Evolutionary conservation across 1,140 invertebrate species (phyloP), one percentile per base, ranked within the genome.

Genomic region (Drosophila lini): DNA sequence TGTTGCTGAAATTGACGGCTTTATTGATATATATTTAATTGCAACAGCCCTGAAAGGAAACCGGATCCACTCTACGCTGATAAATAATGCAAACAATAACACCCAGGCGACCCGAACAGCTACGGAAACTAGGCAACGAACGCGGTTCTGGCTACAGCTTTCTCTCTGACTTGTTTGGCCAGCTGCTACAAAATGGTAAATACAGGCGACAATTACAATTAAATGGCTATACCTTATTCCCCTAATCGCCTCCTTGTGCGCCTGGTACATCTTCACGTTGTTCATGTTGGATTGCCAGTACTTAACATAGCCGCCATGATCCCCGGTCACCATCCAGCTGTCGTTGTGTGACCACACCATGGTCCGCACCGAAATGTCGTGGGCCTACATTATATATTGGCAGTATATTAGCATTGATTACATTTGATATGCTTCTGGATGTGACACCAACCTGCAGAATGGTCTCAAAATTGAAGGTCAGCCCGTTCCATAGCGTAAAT

Each of bases 271-370:
- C 95, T 99, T 99, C 19, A 99, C 99, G 94, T 99, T 99, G 94
- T 99, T 99, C 99, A 99, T 99, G 93, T 99, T 99, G 78, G 98
- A 98, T 94, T 99, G 99, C 99, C 99, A 99, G 94, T 99, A 99
- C 92, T 99, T 99, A 45, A 99, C 98, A 92, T 98, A 99, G 36
- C 99, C 99, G 48, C 96, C 96, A 92, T 99, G 98, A 94, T 99
- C 99, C 11, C 97, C 99, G 0, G 99, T 99, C 44, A 99, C 97
- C 98, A 99, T 99, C 99, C 99, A 99, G 78, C 97, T 96, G 93
- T 99, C 98, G 92, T 98, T 99, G 92, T 99, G 97, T 40, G 98
- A 99, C 99, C 99, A 99, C 13, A 98, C 97, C 98, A 99, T 99
- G 19, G 98, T 98, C 61, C 99, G 94, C 8, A 99, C 98, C 9